Evolutionary conservation across 2,888 invertebrate species (phyloP).

Genomic region (Neocrepidodera transversa): DNA sequence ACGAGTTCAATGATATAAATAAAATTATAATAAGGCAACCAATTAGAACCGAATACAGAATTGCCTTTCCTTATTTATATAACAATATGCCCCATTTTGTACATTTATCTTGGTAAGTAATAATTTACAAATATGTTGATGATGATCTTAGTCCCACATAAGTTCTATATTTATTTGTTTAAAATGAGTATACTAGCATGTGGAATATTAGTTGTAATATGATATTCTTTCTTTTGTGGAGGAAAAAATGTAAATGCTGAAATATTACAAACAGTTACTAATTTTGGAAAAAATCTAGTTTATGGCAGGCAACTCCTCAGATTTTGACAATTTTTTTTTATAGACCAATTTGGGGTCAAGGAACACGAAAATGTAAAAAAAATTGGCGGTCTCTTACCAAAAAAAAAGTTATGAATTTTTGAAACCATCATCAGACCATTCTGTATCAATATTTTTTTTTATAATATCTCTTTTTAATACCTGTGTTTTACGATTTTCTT

Average conservation of each 20-base stretch:
- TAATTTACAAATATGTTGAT: background rate
- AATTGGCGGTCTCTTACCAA: too few species aligned
- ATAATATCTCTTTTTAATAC: too few species aligned
- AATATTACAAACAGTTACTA: slow-evolving; percentile 61
- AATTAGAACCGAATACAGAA: slow-evolving; percentile 97
- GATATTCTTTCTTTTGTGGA: slow-evolving; percentile 65
- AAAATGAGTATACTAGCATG: slow-evolving; percentile 65
- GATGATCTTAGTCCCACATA: slow-evolving; percentile 25
- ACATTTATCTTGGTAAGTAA: slow-evolving; percentile 93
- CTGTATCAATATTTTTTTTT: too few species aligned
- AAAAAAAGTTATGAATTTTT: too few species aligned
- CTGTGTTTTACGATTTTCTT: too few species aligned
- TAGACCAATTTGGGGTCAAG: too few species aligned
- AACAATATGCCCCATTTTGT: slow-evolving; percentile 99
- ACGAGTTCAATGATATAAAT: slow-evolving; percentile 99
- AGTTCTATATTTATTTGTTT: slow-evolving; percentile 35
- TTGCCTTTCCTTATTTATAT: slow-evolving; percentile 98
- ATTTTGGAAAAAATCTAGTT: too few species aligned
- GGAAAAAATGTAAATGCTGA: slow-evolving; percentile 65
- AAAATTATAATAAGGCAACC: slow-evolving; percentile 99
- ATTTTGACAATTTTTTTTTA: too few species aligned
- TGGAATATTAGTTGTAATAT: slow-evolving; percentile 63
- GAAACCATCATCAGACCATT: too few species aligned
- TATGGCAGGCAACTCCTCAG: too few species aligned
- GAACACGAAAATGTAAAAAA: too few species aligned